A percentile compares a stretch with the other conserved stretches of the same genome.
phyloP scores from a whole-genome alignment of 1,140 invertebrate genomes.

The Meloidogyne floridensis region DNA sequence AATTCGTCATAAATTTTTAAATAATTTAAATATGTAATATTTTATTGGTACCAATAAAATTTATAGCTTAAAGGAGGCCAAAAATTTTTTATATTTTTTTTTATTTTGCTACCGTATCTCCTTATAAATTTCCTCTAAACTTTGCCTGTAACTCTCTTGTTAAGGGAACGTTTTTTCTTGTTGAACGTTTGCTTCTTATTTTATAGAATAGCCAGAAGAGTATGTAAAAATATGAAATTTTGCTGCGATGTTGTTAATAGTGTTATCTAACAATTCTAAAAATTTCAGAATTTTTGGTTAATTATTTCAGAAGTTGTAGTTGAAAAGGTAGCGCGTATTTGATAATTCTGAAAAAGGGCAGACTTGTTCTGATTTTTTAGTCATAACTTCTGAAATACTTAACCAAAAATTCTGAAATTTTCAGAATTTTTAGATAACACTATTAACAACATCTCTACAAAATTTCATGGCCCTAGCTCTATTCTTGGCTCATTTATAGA shows the following conservation, averaged over 20 bases:
- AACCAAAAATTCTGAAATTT: slow-evolving; percentile 5
- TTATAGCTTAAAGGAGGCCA: no score
- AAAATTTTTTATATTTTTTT: no score
- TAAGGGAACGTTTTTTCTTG: no score
- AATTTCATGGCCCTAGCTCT: not conserved
- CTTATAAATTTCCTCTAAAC: no score
- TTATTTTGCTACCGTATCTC: no score
- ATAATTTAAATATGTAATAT: no score
- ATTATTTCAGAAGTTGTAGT: not conserved
- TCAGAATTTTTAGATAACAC: not conserved
- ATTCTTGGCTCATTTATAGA: not conserved
- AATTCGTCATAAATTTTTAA: no score
- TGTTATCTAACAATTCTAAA: not conserved
- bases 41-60: no score
- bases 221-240: not conserved
- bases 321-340: not conserved
- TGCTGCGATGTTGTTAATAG: not conserved
- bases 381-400: not conserved
- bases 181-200: no score
- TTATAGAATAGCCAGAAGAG: no score
- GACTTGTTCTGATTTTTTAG: not conserved
- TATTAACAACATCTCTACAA: not conserved
- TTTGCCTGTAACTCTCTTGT: no score
- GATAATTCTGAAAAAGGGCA: not conserved
- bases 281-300: not conserved